phyloP scores from a whole-genome alignment of 2,113 vertebrate species.

The Conger conger region DNA sequence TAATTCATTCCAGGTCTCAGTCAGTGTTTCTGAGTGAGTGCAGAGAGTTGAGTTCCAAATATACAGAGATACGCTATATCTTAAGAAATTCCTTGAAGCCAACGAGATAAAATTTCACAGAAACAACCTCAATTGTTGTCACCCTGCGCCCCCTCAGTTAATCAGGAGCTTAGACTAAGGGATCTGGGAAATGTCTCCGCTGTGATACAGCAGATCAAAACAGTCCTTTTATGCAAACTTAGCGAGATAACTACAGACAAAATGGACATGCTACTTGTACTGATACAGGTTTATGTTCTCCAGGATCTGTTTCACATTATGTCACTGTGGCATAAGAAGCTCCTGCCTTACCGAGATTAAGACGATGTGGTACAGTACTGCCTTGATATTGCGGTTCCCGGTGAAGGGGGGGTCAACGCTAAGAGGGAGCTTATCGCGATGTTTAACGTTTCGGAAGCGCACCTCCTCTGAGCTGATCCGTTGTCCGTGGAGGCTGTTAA shows the following conservation, averaged over 20 bases:
- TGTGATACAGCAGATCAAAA: neutral
- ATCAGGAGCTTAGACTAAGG: neutral
- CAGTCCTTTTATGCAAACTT: neutral
- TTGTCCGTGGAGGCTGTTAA: conserved; percentile 25
- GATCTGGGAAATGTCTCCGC: neutral
- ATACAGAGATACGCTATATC: no score
- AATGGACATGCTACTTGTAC: neutral
- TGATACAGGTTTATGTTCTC: neutral
- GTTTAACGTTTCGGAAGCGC: neutral
- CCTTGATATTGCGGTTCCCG: neutral
- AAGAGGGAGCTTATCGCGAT: neutral
- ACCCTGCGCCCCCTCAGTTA: neutral
- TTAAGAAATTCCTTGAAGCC: neutral
- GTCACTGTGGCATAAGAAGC: neutral
- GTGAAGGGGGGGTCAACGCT: neutral
- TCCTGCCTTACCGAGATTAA: neutral
- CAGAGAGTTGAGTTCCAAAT: no score
- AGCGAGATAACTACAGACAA: neutral
- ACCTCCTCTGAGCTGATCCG: neutral
- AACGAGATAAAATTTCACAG: neutral
- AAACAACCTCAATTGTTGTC: no score
- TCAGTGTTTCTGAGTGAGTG: no score
- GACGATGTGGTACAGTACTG: neutral
- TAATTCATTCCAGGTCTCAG: no score
- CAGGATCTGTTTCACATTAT: neutral